These are phyloP conservation scores for Spongilla lacustris DNA, from an alignment of 37 sponge, comb jelly and placozoan species.

Conservation along the genomic window DNA sequence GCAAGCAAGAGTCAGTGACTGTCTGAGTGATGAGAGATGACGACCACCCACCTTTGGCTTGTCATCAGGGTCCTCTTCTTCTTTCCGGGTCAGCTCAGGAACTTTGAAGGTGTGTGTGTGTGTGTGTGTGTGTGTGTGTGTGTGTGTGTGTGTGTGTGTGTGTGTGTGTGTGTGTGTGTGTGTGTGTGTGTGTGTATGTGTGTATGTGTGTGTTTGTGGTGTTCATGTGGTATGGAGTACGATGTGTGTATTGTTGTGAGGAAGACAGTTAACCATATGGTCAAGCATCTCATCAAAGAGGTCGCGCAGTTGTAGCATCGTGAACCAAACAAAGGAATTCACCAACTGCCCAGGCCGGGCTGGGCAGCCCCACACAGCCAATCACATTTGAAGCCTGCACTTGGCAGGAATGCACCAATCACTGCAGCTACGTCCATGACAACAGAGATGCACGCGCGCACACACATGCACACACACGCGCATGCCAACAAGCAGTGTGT, in stretches of 20 bases:
- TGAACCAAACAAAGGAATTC: no score
- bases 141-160: slow-evolving; percentile 36
- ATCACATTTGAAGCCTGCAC: not conserved
- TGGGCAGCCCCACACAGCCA: not conserved
- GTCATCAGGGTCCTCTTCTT: not conserved
- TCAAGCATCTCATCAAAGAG: not conserved
- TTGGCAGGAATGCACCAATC: not conserved
- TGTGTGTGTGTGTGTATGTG: slow-evolving; percentile 53
- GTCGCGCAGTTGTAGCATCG: not conserved
- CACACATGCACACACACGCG: not conserved
- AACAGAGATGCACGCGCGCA: not conserved
- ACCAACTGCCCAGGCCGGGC: no score
- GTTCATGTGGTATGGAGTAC: no score
- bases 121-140: slow-evolving; percentile 47
- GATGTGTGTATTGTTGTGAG: not conserved
- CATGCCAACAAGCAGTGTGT: not conserved
- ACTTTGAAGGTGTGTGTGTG: slow-evolving; percentile 13
- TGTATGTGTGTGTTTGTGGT: not conserved
- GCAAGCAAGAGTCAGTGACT: not conserved
- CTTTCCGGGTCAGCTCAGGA: not conserved
- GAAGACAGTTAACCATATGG: not conserved
- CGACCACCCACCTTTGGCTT: not conserved
- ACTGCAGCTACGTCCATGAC: not conserved
- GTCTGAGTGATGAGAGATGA: no score
- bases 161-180: slow-evolving; percentile 60